phyloP scores from a whole-genome alignment of 2,113 vertebrate genomes.

The Clarias macrocephalus region DNA sequence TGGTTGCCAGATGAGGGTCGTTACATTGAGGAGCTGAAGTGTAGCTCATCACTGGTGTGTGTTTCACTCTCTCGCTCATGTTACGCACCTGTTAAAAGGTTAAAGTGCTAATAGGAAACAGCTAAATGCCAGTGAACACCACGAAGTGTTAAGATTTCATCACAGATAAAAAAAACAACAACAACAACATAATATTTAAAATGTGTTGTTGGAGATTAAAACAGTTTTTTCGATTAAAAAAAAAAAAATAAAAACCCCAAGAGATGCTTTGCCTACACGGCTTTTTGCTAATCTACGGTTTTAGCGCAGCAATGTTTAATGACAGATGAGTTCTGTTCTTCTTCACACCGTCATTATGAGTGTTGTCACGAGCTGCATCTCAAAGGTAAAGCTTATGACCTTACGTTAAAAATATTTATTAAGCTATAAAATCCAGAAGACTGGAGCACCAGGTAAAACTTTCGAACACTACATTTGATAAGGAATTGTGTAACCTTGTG shows the following conservation, averaged over 20 bases:
- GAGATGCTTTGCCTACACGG: too few species aligned
- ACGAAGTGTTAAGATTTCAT: background rate
- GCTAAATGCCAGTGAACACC: background rate
- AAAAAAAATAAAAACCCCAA: too few species aligned
- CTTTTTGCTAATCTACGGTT: too few species aligned
- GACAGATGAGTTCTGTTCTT: too few species aligned
- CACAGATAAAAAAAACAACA: too few species aligned
- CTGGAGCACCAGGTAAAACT: too few species aligned
- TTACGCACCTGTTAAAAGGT: slow-evolving; percentile 38
- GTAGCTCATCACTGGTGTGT: slow-evolving; percentile 1
- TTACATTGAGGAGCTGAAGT: slow-evolving; percentile 9
- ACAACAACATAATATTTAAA: background rate
- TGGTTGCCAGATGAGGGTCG: slow-evolving; percentile 20
- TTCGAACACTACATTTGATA: background rate
- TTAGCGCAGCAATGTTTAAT: too few species aligned
- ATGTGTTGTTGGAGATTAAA: background rate
- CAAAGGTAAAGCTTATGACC: background rate
- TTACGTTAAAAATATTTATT: background rate
- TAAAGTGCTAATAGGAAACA: slow-evolving; percentile 19
- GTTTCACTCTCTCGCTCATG: slow-evolving; percentile 4
- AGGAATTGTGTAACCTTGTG: background rate
- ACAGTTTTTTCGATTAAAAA: too few species aligned
- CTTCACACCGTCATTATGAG: background rate
- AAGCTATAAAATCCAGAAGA: background rate
- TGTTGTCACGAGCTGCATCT: background rate